These are phyloP conservation scores for Portunus trituberculatus DNA, from an alignment of 1,140 invertebrate species.

Conservation along the genomic window DNA sequence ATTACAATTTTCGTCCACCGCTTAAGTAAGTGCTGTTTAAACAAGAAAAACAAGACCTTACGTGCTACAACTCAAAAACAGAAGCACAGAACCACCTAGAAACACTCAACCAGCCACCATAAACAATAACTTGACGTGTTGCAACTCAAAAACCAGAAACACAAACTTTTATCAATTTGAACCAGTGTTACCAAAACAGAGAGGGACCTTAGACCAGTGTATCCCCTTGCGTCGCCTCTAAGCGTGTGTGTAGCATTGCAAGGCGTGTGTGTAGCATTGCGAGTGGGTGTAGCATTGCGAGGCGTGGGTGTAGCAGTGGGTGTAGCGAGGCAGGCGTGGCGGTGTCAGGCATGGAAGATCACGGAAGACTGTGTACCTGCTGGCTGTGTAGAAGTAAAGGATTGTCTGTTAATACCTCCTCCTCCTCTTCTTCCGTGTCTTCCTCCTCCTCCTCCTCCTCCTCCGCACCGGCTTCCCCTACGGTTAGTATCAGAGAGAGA, in stretches of 20 bases:
- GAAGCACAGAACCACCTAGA: background rate
- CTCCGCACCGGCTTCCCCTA: background rate
- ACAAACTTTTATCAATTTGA: background rate
- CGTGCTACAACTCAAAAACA: no score
- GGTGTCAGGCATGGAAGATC: slow-evolving; percentile 56
- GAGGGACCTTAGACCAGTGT: no score
- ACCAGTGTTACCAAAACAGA: no score
- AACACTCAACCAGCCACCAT: background rate
- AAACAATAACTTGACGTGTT: background rate
- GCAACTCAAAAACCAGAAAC: background rate
- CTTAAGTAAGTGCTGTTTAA: background rate
- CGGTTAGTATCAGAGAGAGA: background rate
- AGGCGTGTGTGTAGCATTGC: no score
- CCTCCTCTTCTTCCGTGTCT: background rate
- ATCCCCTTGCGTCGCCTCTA: no score
- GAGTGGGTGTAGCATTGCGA: background rate
- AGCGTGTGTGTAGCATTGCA: no score
- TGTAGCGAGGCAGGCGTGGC: background rate
- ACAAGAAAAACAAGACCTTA: background rate
- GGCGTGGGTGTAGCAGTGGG: background rate
- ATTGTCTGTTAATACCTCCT: slow-evolving; percentile 52
- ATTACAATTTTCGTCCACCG: no score
- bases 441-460: background rate
- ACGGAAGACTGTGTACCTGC: slow-evolving; percentile 68
- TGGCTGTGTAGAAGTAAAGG: slow-evolving; percentile 68